phyloP scores from a whole-genome alignment of 2,888 invertebrate species.

The Caenorhabditis wallacei region DNA sequence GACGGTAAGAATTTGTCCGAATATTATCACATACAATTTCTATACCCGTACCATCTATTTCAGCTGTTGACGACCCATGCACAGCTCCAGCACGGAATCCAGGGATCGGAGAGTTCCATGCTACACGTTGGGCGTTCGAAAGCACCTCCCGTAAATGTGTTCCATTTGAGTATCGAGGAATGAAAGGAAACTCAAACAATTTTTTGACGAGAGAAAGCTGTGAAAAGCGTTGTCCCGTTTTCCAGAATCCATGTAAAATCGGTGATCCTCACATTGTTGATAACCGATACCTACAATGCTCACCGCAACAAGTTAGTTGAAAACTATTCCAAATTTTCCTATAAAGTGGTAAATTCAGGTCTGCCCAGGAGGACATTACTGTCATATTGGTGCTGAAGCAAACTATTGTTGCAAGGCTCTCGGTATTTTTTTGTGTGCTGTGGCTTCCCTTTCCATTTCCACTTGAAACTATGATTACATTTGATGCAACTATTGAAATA shows the following conservation, averaged over 20 bases:
- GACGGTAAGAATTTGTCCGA: too few species aligned
- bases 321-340: background rate
- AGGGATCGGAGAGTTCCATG: conserved; percentile 74
- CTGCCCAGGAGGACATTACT: conserved; percentile 78
- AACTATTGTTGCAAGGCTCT: conserved; percentile 79
- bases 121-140: conserved; percentile 80
- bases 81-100: conserved; percentile 74
- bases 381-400: conserved; percentile 78
- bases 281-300: conserved; percentile 70
- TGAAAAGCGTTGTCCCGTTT: conserved; percentile 76
- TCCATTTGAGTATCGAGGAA: conserved; percentile 76
- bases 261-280: conserved; percentile 74
- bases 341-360: conserved; percentile 26
- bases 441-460: conserved; percentile 5
- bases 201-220: conserved; percentile 75
- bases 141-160: conserved; percentile 69
- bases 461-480: background rate
- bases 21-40: too few species aligned
- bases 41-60: too few species aligned
- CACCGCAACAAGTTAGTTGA: conserved; percentile 58
- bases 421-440: conserved; percentile 65
- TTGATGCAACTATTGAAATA: too few species aligned
- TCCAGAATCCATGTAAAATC: conserved; percentile 79
- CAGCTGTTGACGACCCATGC: conserved; percentile 79
- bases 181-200: conserved; percentile 79